These are phyloP conservation scores for Venustaconcha ellipsiformis DNA, from an alignment of 1,140 invertebrate species.

Conservation along the genomic window DNA sequence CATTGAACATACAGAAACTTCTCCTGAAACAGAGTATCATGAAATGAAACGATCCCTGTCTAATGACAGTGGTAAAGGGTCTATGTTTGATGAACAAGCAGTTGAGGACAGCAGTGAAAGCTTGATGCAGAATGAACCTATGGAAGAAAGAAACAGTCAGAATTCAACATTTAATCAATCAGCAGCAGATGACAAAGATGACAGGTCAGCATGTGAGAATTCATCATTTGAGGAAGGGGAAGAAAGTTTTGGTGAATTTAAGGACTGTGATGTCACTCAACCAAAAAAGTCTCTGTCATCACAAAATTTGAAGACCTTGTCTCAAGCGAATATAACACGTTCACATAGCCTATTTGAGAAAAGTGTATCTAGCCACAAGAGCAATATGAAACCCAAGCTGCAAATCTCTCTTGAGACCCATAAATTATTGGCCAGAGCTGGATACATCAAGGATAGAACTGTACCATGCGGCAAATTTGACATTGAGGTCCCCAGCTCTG, in stretches of 20 bases:
- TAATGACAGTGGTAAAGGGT: conserved; percentile 55
- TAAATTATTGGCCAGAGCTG: conserved; percentile 55
- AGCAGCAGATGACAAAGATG: neutral
- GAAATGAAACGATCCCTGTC: conserved; percentile 45
- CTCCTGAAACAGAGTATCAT: conserved; percentile 7
- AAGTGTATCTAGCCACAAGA: conserved; percentile 29
- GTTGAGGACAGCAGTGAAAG: conserved; percentile 17
- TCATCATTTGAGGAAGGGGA: neutral
- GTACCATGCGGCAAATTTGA: conserved; percentile 20
- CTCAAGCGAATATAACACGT: conserved; percentile 28
- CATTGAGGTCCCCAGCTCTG: conserved; percentile 27
- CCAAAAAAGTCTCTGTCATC: neutral
- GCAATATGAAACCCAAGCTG: conserved; percentile 56
- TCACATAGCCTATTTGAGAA: conserved; percentile 49
- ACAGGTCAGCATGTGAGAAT: no score
- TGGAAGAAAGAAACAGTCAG: neutral
- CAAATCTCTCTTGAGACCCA: conserved; percentile 60
- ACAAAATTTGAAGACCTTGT: conserved; percentile 5
- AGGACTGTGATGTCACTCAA: no score
- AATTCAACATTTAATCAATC: neutral
- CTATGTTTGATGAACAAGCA: conserved; percentile 42
- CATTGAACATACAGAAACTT: conserved; percentile 26
- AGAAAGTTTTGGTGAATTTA: neutral
- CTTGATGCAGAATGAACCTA: neutral
- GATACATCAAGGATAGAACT: conserved; percentile 44